Evolutionary conservation across 2,888 invertebrate species (phyloP).

Genomic region (Drosophila limbata): DNA sequence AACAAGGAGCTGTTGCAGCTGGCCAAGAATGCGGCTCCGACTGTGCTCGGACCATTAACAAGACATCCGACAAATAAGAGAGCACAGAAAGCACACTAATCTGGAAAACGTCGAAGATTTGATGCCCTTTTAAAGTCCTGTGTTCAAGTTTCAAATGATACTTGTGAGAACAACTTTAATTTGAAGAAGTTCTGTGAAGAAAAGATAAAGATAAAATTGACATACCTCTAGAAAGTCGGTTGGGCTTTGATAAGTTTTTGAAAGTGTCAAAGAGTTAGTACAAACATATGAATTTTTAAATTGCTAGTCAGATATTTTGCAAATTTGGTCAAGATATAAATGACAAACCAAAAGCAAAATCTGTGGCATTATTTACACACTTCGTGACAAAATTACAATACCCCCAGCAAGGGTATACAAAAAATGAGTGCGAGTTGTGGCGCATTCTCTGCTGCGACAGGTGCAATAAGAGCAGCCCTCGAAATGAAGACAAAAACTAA

Average conservation of each 20-base stretch:
- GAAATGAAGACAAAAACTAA: constrained; percentile 16
- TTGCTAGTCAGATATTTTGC: no score
- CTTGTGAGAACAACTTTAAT: no score
- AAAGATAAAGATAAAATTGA: no score
- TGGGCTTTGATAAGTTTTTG: no score
- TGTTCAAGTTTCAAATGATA: no score
- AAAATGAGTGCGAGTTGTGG: not conserved
- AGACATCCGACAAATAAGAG: constrained; percentile 38
- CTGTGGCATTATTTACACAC: not conserved
- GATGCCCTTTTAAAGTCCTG: no score
- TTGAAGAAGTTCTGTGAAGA: no score
- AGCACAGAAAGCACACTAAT: not conserved
- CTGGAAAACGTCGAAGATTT: not conserved
- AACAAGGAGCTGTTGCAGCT: constrained; percentile 25
- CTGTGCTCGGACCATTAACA: constrained; percentile 52
- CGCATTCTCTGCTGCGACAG: constrained; percentile 23
- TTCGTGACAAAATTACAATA: not conserved
- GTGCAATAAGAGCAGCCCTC: constrained; percentile 32
- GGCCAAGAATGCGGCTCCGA: constrained; percentile 59
- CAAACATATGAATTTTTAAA: no score
- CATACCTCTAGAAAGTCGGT: no score
- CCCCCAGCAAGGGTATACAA: not conserved
- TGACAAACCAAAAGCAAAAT: no score
- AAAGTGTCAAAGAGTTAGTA: no score
- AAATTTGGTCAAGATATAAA: no score